These are phyloP conservation scores for Turnix velox DNA, from an alignment of 2,113 vertebrate genomes.

Conservation along the genomic window DNA sequence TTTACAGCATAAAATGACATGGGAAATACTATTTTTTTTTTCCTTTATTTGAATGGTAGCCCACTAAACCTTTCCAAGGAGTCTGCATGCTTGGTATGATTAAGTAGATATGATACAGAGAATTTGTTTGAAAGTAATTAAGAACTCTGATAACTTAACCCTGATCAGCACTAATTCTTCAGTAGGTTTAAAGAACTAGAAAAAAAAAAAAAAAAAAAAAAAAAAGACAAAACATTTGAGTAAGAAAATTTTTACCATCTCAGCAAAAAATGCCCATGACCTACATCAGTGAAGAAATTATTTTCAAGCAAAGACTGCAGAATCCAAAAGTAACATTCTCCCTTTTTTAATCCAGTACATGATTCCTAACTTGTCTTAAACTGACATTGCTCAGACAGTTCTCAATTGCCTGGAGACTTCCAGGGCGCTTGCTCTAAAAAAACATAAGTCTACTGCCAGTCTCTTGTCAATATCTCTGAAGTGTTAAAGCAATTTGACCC, in stretches of 20 bases:
- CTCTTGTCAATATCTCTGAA: background rate
- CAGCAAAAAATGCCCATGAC: background rate
- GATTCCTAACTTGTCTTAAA: background rate
- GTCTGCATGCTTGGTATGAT: background rate
- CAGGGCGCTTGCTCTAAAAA: background rate
- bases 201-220: too few relatives aligned
- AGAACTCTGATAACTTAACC: background rate
- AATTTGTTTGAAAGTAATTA: background rate
- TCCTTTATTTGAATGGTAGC: background rate
- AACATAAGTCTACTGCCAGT: background rate
- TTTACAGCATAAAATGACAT: background rate
- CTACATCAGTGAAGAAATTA: background rate
- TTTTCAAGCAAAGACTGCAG: background rate
- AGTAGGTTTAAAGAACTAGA: background rate
- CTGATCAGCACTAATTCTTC: background rate
- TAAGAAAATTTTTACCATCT: too few relatives aligned
- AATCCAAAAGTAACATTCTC: background rate
- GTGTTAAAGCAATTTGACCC: background rate
- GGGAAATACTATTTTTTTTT: background rate
- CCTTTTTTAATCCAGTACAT: background rate
- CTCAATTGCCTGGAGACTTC: background rate
- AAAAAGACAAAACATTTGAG: too few relatives aligned
- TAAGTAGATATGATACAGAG: background rate
- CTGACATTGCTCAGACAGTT: background rate
- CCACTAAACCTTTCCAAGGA: background rate